phyloP scores from a whole-genome alignment of 1,140 invertebrate genomes.

The Phthorimaea operculella region DNA sequence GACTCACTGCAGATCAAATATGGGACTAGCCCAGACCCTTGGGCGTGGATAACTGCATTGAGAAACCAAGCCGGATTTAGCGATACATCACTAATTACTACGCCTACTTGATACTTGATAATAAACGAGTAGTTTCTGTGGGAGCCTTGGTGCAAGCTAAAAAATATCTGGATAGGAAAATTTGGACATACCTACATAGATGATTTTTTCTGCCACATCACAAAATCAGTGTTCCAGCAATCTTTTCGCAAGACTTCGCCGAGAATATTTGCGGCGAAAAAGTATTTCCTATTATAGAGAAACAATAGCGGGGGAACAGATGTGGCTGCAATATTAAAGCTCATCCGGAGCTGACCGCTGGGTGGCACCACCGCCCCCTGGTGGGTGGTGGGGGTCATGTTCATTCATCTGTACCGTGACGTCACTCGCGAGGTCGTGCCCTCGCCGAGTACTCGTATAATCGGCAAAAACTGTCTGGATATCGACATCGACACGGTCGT shows the following conservation, averaged over 20 bases:
- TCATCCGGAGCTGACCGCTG: conserved; percentile 40
- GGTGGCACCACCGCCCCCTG: conserved; percentile 12
- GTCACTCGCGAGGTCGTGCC: conserved; percentile 51
- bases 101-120: too few species aligned
- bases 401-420: conserved; percentile 55
- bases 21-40: conserved; percentile 33
- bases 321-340: conserved; percentile 40
- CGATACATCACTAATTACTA: too few species aligned
- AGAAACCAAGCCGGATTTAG: conserved; percentile 29
- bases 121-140: too few species aligned
- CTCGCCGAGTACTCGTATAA: conserved; percentile 32
- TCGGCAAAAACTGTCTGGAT: conserved; percentile 29
- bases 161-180: too few species aligned
- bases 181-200: too few species aligned
- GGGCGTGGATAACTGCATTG: conserved; percentile 14
- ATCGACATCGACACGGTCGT: conserved; percentile 17
- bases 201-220: too few species aligned
- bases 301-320: conserved; percentile 18
- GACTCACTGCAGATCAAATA: conserved; percentile 33
- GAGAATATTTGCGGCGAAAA: neutral
- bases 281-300: conserved; percentile 1
- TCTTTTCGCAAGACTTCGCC: too few species aligned
- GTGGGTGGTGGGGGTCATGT: conserved; percentile 30
- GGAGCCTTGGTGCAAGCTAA: too few species aligned
- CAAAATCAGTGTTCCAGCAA: too few species aligned